Evolutionary conservation across 1,140 invertebrate species (phyloP).

Genomic region (Nasonia longicornis): DNA sequence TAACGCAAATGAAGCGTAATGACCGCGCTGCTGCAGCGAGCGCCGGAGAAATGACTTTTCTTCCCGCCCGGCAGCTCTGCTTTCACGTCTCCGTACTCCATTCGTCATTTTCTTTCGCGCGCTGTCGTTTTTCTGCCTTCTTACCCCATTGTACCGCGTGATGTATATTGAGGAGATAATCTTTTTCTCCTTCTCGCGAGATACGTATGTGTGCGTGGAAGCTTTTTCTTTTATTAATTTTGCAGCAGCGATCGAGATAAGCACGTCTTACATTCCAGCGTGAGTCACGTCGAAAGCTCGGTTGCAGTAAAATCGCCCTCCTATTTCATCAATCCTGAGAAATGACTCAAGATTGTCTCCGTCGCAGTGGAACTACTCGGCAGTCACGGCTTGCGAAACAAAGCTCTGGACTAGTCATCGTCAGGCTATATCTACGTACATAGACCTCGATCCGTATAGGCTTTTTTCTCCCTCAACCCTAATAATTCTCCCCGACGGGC

Average conservation of each 20-base stretch:
- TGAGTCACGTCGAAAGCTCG: no score
- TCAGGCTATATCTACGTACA: no score
- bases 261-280: no score
- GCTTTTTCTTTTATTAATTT: no score
- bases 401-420: no score
- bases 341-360: no score
- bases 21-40: not conserved
- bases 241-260: no score
- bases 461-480: not conserved
- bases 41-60: slow-evolving; percentile 25
- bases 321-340: no score
- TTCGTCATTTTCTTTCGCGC: slow-evolving; percentile 27
- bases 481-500: not conserved
- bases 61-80: not conserved
- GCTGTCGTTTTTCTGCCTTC: not conserved
- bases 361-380: no score
- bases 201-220: no score
- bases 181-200: not conserved
- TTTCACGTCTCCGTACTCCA: not conserved
- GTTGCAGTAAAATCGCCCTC: no score
- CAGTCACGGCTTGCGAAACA: no score
- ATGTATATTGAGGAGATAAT: slow-evolving; percentile 29
- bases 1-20: slow-evolving; percentile 39
- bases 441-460: not conserved
- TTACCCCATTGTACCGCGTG: slow-evolving; percentile 18